phyloP scores from a whole-genome alignment of 2,113 vertebrate species.

The Zosterops borbonicus region DNA sequence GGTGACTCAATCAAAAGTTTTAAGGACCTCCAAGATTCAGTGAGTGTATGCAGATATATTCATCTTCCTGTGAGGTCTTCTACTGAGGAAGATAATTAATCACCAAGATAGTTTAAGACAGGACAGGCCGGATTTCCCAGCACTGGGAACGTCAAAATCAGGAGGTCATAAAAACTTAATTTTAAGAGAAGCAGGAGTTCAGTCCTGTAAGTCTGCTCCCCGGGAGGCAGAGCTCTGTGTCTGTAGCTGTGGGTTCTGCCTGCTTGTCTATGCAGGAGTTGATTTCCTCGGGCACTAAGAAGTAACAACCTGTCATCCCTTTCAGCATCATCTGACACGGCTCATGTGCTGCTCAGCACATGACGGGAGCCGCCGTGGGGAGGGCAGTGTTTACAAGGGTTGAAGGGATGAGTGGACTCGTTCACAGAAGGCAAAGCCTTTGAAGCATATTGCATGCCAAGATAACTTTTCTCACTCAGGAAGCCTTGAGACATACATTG shows the following conservation, averaged over 20 bases:
- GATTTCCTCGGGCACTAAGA: background rate
- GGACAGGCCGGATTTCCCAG: background rate
- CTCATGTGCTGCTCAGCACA: conserved; percentile 42
- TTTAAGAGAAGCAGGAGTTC: background rate
- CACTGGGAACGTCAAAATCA: background rate
- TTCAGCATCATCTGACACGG: conserved; percentile 46
- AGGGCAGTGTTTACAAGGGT: background rate
- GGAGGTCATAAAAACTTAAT: background rate
- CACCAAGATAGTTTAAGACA: background rate
- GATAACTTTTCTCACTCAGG: conserved; percentile 1
- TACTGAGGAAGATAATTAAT: background rate
- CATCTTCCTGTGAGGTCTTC: background rate
- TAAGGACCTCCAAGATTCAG: background rate
- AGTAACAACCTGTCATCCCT: conserved; percentile 34
- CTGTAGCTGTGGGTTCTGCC: background rate
- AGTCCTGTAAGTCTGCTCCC: background rate
- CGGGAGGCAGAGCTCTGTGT: background rate
- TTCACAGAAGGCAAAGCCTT: conserved; percentile 46
- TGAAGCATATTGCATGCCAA: conserved; percentile 30
- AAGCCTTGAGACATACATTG: background rate
- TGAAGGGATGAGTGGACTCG: conserved; percentile 17
- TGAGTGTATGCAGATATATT: background rate
- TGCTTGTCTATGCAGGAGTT: background rate
- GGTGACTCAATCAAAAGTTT: background rate
- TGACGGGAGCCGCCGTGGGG: conserved; percentile 1